A percentile compares a stretch with the other conserved stretches of the same genome.
These are phyloP conservation scores for Argynnis bischoffii DNA, from an alignment of 2,888 invertebrate genomes.

Conservation along the genomic window DNA sequence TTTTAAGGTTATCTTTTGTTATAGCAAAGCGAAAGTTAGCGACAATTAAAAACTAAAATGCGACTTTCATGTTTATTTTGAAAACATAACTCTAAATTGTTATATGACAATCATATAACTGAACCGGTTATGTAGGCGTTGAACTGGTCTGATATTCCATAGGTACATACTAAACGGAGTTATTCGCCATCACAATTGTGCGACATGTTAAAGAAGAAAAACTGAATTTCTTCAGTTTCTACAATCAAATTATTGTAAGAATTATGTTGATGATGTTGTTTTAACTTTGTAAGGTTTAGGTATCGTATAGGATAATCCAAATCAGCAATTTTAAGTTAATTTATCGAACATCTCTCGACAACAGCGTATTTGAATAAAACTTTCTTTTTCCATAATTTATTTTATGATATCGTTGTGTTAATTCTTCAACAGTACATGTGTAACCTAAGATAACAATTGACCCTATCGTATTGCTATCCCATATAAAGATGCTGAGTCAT, in stretches of 20 bases:
- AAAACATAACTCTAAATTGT: conserved; percentile 11
- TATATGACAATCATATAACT: conserved; percentile 6
- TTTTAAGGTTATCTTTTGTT: conserved; percentile 7
- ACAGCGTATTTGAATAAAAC: too few relatives aligned
- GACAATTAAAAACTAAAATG: background rate
- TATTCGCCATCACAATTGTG: conserved; percentile 10
- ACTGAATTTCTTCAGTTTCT: conserved; percentile 7
- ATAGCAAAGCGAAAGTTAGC: background rate
- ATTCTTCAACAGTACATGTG: too few relatives aligned
- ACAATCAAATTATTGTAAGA: background rate
- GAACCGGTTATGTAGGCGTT: conserved; percentile 16
- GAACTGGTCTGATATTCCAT: conserved; percentile 11
- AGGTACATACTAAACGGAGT: background rate
- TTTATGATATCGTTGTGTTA: too few relatives aligned
- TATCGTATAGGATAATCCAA: too few relatives aligned
- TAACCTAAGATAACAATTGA: too few relatives aligned
- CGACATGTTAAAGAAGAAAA: background rate
- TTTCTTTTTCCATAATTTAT: too few relatives aligned
- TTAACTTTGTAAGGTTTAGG: too few relatives aligned
- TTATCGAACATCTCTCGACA: too few relatives aligned
- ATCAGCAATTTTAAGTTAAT: too few relatives aligned
- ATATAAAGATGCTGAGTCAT: too few relatives aligned
- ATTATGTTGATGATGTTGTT: background rate
- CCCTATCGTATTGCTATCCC: too few relatives aligned
- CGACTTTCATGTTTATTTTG: background rate